Base-by-base conservation (phyloP, 2,888 invertebrate genomes). In the Selenia dentaria region DNA sequence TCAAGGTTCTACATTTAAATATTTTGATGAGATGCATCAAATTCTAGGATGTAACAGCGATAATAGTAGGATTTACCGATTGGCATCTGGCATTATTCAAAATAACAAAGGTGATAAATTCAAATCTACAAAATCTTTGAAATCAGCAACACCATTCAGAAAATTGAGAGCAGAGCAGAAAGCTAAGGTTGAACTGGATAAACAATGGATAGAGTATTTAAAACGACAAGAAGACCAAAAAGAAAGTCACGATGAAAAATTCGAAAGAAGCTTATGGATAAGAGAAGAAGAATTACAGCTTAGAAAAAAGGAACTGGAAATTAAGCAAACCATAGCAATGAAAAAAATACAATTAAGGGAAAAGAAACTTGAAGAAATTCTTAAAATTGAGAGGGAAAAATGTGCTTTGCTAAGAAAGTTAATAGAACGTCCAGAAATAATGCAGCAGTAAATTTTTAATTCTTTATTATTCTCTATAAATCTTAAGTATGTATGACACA, bases 21-120 rank as follows among this genome's bases (percentile, higher is more conserved):
- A 78, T 63, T 83, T 79, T 47, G 80, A 81, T 78, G 82, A 82
- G 66, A 82, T 83, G 82, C 79, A 83, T 47, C 82, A 83, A 65
- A 81, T 83, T 40, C 59, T 82, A 24, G 82, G 81, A 4, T 59
- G 63, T 14, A 74, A 74, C 37, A 68, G 62, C 62, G 74, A 78
- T 44, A 73, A 70, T 27, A 67, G 61, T 62, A 72, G 59, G 3
- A 59, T 73, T 35, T 81, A 82, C 29, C 77, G 80, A 62, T 37
- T 82, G 28, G 72, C 80, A 40, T 82, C 82, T 28, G 80, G 79
- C 39, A 68, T 79, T 1, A 52, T 65, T 14, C 74, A 71, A 51
- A 62, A 49, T 8, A 62, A 66, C 59, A 55, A 66, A n/a, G 1
- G 10, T 0, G 22, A 66, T 25, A 72, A 70, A 56, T 67, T 43